These are phyloP conservation scores for Aphis craccivora DNA, from an alignment of 1,140 invertebrate genomes.

Conservation along the genomic window DNA sequence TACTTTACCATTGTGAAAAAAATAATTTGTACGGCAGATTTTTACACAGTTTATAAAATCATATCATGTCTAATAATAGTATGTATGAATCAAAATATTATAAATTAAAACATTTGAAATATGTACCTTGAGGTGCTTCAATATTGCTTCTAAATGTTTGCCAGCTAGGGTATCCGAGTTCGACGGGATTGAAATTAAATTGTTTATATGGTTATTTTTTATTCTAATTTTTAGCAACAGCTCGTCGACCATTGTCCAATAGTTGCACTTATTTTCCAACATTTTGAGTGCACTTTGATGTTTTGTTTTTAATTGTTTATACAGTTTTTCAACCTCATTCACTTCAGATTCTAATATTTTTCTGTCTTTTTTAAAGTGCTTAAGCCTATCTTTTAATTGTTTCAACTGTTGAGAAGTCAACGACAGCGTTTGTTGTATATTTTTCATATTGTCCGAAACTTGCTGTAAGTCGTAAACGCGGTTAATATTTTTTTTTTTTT, in stretches of 20 bases:
- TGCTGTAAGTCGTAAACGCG: neutral
- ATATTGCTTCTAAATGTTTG: neutral
- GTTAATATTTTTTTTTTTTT: neutral
- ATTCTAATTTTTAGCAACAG: neutral
- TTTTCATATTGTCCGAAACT: neutral
- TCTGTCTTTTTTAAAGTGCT: conserved; percentile 13
- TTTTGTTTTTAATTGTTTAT: conserved; percentile 35
- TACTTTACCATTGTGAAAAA: neutral
- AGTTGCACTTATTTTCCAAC: conserved; percentile 18
- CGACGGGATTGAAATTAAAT: neutral
- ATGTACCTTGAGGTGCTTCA: conserved; percentile 47
- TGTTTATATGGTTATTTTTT: conserved; percentile 2
- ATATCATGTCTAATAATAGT: neutral
- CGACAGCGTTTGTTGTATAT: neutral
- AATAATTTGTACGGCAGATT: too few species aligned
- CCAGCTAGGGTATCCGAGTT: neutral
- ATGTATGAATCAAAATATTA: neutral
- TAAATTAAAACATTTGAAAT: neutral
- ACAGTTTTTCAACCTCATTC: conserved; percentile 48
- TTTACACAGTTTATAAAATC: neutral
- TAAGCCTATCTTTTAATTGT: conserved; percentile 34
- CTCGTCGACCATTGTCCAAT: conserved; percentile 38
- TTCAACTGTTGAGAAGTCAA: conserved; percentile 12
- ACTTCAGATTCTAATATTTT: conserved; percentile 9
- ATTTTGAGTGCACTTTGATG: neutral